phyloP scores from a whole-genome alignment of 2,113 vertebrate genomes.

The Chaetodon auriga region DNA sequence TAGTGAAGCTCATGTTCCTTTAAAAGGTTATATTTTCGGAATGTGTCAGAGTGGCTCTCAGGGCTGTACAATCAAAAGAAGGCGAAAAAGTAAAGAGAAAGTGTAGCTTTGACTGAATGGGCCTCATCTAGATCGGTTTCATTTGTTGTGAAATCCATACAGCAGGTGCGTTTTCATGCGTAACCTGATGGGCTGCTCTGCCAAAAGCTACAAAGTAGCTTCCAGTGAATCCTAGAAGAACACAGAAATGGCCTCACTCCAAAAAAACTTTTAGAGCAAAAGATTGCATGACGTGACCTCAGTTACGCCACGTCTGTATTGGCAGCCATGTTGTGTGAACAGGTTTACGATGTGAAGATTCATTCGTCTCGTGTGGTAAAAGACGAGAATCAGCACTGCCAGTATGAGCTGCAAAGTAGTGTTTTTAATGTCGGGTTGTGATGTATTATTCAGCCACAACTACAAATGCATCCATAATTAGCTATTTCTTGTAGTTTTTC shows the following conservation, averaged over 20 bases:
- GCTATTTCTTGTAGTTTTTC: constrained; percentile 6
- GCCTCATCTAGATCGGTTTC: constrained; percentile 11
- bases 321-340: not conserved
- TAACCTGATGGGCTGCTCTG: constrained; percentile 24
- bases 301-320: constrained; percentile 3
- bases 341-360: not conserved
- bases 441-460: constrained; percentile 21
- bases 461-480: constrained; percentile 42
- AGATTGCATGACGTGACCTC: constrained; percentile 1
- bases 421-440: not conserved
- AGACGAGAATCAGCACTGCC: not conserved
- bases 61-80: constrained; percentile 28
- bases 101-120: constrained; percentile 34
- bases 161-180: constrained; percentile 42
- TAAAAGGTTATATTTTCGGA: constrained; percentile 51
- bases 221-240: constrained; percentile 4
- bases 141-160: constrained; percentile 48
- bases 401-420: not conserved
- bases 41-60: constrained; percentile 17
- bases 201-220: constrained; percentile 12
- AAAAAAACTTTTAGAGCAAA: not conserved
- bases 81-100: constrained; percentile 1
- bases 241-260: not conserved
- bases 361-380: not conserved
- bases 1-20: constrained; percentile 62